Evolutionary conservation across 1,140 invertebrate species (phyloP), one percentile per base, ranked within the genome.

Genomic region (Polypedilum pembai): DNA sequence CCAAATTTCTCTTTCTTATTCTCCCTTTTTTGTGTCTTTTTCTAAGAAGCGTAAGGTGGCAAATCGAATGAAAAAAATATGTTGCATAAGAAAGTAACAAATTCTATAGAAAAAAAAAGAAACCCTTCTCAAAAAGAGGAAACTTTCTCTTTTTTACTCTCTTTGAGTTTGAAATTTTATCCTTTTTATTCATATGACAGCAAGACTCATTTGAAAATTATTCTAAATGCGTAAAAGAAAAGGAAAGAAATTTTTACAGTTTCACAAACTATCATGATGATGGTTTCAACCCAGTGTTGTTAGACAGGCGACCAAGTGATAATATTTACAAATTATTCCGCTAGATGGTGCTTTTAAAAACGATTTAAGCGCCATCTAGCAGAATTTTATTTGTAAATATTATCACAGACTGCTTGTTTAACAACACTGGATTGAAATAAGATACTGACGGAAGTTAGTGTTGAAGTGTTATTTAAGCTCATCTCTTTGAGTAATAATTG

Each of bases 201-300:
- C 24, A 33, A 33, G 24, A 56, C 12, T 56, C 3, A 56, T 1
- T 15, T 12, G 12, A n/a, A 56, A n/a, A 12, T n/a, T 56, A 56
- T 56, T 56, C 45, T 56, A 56, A n/a, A 56, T 56, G 45, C 45
- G 45, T 56, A 56, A 56, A 56, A 56, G 45, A 33, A 33, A 33
- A 5, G 24, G 5, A 33, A 33, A 33, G 24, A 33, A 33, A 33
- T 3, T 3, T 33, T 33, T 33, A n/a, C n/a, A n/a, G n/a, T n/a
- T n/a, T n/a, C n/a, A n/a, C n/a, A n/a, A n/a, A n/a, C n/a, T n/a
- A n/a, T n/a, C n/a, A n/a, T n/a, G n/a, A n/a, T n/a, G n/a, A n/a
- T n/a, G n/a, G n/a, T n/a, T n/a, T n/a, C n/a, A n/a, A n/a, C n/a
- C n/a, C n/a, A n/a, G n/a, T n/a, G n/a, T n/a, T n/a, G n/a, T n/a